These are phyloP conservation scores for Elgaria multicarinata DNA, from an alignment of 2,113 vertebrate genomes.

Conservation along the genomic window DNA sequence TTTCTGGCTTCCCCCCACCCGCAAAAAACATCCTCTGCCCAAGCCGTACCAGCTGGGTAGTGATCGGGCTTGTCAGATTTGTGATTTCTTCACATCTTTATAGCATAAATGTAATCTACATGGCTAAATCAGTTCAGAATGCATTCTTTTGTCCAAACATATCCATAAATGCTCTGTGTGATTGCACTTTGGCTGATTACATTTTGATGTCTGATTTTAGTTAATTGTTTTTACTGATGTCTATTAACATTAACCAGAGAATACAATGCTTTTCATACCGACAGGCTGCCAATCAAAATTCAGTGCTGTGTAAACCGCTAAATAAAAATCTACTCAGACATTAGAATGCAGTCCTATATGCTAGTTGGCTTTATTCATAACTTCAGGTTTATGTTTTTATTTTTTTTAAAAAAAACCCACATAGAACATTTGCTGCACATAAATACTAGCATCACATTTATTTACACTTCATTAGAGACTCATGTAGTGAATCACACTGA, in stretches of 20 bases:
- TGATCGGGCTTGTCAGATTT: too few relatives aligned
- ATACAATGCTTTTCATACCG: conserved; percentile 6
- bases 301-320: conserved; percentile 34
- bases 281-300: conserved; percentile 40
- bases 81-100: too few relatives aligned
- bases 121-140: neutral
- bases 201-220: conserved; percentile 16
- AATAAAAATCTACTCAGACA: conserved; percentile 31
- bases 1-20: too few relatives aligned
- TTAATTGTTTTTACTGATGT: conserved; percentile 21
- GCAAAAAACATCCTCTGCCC: too few relatives aligned
- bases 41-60: too few relatives aligned
- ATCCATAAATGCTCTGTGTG: neutral
- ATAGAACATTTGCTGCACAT: conserved; percentile 30
- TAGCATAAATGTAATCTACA: neutral
- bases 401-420: neutral
- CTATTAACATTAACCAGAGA: conserved; percentile 9
- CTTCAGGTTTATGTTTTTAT: too few relatives aligned
- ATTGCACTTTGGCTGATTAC: conserved; percentile 8
- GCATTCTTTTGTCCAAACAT: neutral
- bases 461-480: conserved; percentile 45
- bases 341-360: conserved; percentile 13
- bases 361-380: conserved; percentile 34
- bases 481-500: conserved; percentile 28
- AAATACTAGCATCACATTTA: conserved; percentile 45